Evolutionary conservation across 2,113 vertebrate genomes (phyloP).

Genomic region (Nothobranchius furzeri): DNA sequence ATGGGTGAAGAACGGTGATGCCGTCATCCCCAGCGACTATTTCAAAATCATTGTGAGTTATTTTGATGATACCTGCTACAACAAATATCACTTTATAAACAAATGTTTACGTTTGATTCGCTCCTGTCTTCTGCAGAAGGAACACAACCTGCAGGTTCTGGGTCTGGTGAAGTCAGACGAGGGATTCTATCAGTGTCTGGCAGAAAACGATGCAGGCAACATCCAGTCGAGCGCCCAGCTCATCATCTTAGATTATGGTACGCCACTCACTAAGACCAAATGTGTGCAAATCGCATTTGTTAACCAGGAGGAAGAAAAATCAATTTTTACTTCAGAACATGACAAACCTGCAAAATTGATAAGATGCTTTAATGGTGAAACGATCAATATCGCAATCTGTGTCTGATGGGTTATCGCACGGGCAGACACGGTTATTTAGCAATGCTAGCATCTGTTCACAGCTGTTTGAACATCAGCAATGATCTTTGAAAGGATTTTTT

Average conservation of each 20-base stretch:
- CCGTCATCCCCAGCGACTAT: conserved; percentile 98
- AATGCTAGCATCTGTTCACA: conserved; percentile 6
- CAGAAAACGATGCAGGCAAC: conserved; percentile 95
- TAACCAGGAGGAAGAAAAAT: conserved; percentile 2
- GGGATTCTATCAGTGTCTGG: conserved; percentile 98
- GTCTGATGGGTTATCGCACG: conserved; percentile 11
- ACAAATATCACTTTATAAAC: too few relatives aligned
- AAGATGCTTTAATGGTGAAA: neutral
- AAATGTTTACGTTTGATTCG: neutral
- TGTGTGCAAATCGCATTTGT: neutral
- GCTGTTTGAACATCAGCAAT: conserved; percentile 3
- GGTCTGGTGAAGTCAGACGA: conserved; percentile 97
- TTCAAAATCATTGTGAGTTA: conserved; percentile 94
- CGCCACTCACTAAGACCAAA: conserved; percentile 42
- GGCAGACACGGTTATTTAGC: neutral
- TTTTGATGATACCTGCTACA: neutral
- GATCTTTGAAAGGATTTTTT: neutral
- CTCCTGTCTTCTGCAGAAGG: conserved; percentile 80
- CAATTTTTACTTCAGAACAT: neutral
- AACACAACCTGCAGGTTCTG: conserved; percentile 96
- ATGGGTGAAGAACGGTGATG: conserved; percentile 97
- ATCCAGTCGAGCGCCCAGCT: conserved; percentile 93
- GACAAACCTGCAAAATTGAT: conserved; percentile 8
- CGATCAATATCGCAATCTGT: neutral
- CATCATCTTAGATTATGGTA: conserved; percentile 96